Conservation (phyloP, 2,888 invertebrate genomes). For the Acanthacorydalis orientalis region DNA sequence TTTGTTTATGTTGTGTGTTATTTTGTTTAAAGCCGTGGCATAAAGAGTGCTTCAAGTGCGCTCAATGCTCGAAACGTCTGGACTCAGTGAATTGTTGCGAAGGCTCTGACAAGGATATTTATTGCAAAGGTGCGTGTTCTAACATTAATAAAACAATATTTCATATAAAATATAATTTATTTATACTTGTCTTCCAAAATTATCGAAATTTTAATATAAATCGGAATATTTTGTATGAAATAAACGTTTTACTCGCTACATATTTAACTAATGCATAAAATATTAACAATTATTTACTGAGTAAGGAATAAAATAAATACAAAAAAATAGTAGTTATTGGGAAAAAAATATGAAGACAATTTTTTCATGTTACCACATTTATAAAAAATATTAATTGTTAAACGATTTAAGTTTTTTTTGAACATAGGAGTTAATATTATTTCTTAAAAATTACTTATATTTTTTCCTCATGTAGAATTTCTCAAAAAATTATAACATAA, state of each 20-base stretch:
- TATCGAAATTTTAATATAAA: neutral
- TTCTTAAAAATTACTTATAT: no score
- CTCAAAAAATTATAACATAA: no score
- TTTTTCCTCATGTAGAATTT: no score
- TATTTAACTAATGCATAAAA: neutral
- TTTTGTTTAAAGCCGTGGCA: constrained; percentile 56
- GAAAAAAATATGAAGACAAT: no score
- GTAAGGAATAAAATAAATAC: no score
- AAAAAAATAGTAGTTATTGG: no score
- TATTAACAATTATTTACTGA: no score
- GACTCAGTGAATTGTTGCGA: constrained; percentile 86
- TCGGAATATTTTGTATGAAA: neutral
- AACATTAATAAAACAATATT: neutral
- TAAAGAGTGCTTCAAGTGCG: constrained; percentile 89
- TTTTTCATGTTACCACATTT: no score
- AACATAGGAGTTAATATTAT: no score
- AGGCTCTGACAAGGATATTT: constrained; percentile 89
- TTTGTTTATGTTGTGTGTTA: neutral
- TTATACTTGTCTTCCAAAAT: neutral
- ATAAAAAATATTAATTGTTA: no score
- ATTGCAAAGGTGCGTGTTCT: constrained; percentile 72
- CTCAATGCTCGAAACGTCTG: constrained; percentile 68
- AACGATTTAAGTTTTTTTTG: no score
- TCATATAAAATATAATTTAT: neutral
- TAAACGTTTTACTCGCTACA: neutral